Base-by-base conservation (phyloP, 37 sponge, comb jelly and placozoan genomes). In the Aphrocallistes beatrix region DNA sequence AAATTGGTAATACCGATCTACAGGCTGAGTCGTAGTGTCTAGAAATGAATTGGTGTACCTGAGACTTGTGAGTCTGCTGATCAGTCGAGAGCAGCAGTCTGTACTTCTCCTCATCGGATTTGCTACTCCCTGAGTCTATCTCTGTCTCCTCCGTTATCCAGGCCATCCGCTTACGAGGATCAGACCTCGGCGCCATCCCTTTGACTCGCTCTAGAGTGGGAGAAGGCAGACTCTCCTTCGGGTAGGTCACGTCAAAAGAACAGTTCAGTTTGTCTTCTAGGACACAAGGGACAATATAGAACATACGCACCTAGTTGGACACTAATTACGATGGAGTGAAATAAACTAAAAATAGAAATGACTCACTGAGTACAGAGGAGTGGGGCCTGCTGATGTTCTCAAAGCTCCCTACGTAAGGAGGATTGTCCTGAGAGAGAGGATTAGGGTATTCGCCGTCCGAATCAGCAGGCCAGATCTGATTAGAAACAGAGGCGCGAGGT, bases 211-310 rank as follows among this genome's bases (percentile, higher is more conserved):
- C 75, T 3, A 25, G 75, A 19, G 10, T 19, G n/a, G 75, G 28
- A 13, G 75, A 13, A 21, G 49, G 17, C 75, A 60, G 8, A 60
- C 75, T 60, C 17, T 60, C 75, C 75, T 60, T 60, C 25, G 75
- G 75, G 75, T 60, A 60, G 10, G 75, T 19, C 6, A 60, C 3
- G 34, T 60, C 75, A 60, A 60, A 60, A 19, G 75, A 60, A 13
- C 75, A 60, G 75, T 60, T 60, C 34, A 60, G 75, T 28, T 60
- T 60, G 3, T 60, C 75, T 60, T 60, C 75, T 60, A 60, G 6
- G n/a, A 28, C 32, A 60, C 10, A 19, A 60, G 13, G 28, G n/a
- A 28, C 75, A 32, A 13, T 60, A 19, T 25, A n/a, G n/a, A n/a
- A n/a, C n/a, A n/a, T n/a, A n/a, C n/a, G n/a, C n/a, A n/a, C n/a